These are phyloP conservation scores for Netta rufina DNA, from an alignment of 2,797 vertebrate species.

Conservation along the genomic window DNA sequence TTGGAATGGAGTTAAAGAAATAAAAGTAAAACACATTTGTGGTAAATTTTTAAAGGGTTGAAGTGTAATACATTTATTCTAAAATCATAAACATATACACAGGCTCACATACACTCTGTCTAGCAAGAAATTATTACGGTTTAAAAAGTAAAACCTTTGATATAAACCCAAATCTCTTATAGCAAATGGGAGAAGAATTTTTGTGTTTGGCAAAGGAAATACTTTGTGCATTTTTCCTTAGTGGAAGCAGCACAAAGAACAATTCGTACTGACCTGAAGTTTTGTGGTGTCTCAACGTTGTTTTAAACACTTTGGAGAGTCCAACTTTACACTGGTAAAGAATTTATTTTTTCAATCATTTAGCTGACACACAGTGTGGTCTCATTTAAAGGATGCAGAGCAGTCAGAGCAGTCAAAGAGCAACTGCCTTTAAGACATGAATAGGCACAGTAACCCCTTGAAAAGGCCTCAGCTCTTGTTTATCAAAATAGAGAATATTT, in stretches of 20 bases:
- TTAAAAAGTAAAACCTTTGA: conserved; percentile 41
- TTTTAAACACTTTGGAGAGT: conserved; percentile 43
- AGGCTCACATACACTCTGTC: background rate
- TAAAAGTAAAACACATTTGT: background rate
- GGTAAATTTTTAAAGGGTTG: conserved; percentile 1
- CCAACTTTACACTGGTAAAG: conserved; percentile 37
- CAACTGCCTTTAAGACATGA: conserved; percentile 28
- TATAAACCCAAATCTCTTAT: conserved; percentile 11
- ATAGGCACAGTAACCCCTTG: background rate
- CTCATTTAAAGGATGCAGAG: conserved; percentile 29
- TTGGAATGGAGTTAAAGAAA: background rate
- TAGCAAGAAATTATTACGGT: conserved; percentile 19
- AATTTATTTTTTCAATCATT: conserved; percentile 19
- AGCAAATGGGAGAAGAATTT: conserved; percentile 45
- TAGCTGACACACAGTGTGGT: background rate
- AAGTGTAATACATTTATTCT: background rate
- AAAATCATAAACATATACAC: background rate
- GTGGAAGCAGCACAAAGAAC: conserved; percentile 48
- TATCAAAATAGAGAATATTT: background rate
- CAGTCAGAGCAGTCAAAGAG: conserved; percentile 5
- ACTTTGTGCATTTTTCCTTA: background rate
- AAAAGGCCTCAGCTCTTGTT: background rate
- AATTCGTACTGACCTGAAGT: conserved; percentile 16
- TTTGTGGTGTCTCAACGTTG: conserved; percentile 55
- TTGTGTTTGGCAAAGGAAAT: conserved; percentile 59